Conservation (phyloP, 2,888 invertebrate genomes). For the Drosophila merina region DNA sequence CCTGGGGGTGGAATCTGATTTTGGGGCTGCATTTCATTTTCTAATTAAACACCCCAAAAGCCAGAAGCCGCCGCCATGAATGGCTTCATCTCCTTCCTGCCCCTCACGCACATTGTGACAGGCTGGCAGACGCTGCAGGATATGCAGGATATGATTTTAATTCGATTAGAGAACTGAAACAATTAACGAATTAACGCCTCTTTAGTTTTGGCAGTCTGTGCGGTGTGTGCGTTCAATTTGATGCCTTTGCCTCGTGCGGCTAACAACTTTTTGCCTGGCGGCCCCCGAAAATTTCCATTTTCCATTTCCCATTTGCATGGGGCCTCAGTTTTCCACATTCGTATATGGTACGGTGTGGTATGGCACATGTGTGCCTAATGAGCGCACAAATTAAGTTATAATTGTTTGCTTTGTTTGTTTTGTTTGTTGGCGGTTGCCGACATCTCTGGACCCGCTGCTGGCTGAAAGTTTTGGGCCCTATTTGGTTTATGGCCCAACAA, state of each 20-base stretch:
- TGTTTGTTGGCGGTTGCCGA: slow-evolving; percentile 42
- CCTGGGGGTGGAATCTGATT: slow-evolving; percentile 38
- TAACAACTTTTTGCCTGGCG: slow-evolving; percentile 53
- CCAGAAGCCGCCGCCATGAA: slow-evolving; percentile 50
- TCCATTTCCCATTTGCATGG: slow-evolving; percentile 4
- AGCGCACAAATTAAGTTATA: slow-evolving; percentile 80
- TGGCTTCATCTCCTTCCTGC: slow-evolving; percentile 13
- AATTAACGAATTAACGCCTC: slow-evolving; percentile 84
- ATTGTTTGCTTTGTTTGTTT: slow-evolving; percentile 73
- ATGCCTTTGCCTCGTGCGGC: slow-evolving; percentile 56
- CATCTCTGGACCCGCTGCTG: slow-evolving; percentile 44
- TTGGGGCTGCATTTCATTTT: slow-evolving; percentile 69
- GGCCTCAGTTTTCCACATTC: slow-evolving; percentile 13
- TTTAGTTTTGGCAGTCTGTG: slow-evolving; percentile 65
- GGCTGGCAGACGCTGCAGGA: slow-evolving; percentile 63
- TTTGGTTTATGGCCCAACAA: slow-evolving; percentile 43
- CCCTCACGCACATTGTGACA: slow-evolving; percentile 9
- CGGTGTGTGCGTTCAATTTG: slow-evolving; percentile 55
- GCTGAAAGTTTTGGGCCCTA: slow-evolving; percentile 47
- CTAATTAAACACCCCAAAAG: slow-evolving; percentile 77
- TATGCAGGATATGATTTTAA: slow-evolving; percentile 83
- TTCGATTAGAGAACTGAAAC: slow-evolving; percentile 84
- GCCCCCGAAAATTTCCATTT: slow-evolving; percentile 37
- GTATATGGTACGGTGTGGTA: slow-evolving; percentile 18
- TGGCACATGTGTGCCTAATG: slow-evolving; percentile 77